phyloP scores from a whole-genome alignment of 2,888 invertebrate species.

The Cheiracanthium punctorium region DNA sequence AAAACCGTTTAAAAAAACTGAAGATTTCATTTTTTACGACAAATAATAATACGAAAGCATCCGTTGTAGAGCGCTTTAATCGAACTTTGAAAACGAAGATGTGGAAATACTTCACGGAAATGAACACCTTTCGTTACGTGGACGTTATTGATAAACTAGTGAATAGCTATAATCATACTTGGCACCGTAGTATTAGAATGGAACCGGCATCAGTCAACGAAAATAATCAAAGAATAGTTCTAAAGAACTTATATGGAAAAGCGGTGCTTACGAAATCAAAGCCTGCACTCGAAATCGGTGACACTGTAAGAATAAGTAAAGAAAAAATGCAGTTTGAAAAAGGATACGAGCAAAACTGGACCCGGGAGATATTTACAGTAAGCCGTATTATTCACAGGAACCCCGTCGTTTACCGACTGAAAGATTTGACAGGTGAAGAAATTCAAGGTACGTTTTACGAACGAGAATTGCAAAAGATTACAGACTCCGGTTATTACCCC shows the following conservation, averaged over 20 bases:
- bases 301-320: conserved; percentile 15
- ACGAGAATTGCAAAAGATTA: conserved; percentile 38
- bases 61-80: no score
- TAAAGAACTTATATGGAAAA: conserved; percentile 23
- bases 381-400: background rate
- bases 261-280: background rate
- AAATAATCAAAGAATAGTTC: conserved; percentile 12
- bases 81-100: no score
- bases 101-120: no score
- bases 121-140: no score
- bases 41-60: no score
- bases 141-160: no score
- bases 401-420: conserved; percentile 26
- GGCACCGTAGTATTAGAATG: conserved; percentile 24
- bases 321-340: conserved; percentile 17
- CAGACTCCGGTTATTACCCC: conserved; percentile 21
- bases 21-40: no score
- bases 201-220: conserved; percentile 1
- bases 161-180: no score
- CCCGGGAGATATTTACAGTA: conserved; percentile 48
- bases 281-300: background rate
- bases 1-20: conserved; percentile 62
- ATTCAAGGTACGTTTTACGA: no score
- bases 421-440: no score
- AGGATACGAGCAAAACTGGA: conserved; percentile 66